A percentile compares a stretch with the other conserved stretches of the same genome.
Evolutionary conservation across 2,113 vertebrate species (phyloP).

Genomic region (Morphnarchus princeps): DNA sequence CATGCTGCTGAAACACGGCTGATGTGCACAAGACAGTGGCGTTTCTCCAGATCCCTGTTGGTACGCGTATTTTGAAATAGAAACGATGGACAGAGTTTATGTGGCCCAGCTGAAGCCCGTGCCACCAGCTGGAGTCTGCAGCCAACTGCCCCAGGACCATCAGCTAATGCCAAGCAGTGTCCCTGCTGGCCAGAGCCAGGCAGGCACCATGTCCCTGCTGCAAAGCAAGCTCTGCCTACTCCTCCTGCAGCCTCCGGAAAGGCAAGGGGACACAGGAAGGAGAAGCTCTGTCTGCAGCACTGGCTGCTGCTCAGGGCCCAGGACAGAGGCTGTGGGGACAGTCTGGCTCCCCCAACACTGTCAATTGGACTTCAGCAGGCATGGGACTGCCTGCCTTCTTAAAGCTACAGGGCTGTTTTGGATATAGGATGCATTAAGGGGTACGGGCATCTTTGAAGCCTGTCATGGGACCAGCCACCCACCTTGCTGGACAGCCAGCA

Average conservation of each 20-base stretch:
- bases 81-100: neutral
- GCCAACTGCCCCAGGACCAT: neutral
- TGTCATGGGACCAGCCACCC: neutral
- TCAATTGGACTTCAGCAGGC: fast-evolving
- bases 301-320: neutral
- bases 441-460: neutral
- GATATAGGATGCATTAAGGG: neutral
- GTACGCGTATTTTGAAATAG: neutral
- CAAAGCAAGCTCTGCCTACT: neutral
- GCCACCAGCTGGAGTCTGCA: neutral
- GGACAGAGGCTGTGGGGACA: neutral
- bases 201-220: neutral
- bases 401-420: neutral
- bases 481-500: neutral
- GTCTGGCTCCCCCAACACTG: neutral
- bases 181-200: too few relatives aligned
- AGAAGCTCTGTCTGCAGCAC: neutral
- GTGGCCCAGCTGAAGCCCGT: neutral
- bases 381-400: neutral
- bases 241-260: neutral
- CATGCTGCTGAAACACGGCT: neutral
- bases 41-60: neutral
- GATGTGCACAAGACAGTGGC: neutral
- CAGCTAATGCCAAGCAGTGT: neutral
- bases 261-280: neutral